Base-by-base conservation (phyloP, 2,113 vertebrate species). In the Forbesichthys papilliferus region DNA sequence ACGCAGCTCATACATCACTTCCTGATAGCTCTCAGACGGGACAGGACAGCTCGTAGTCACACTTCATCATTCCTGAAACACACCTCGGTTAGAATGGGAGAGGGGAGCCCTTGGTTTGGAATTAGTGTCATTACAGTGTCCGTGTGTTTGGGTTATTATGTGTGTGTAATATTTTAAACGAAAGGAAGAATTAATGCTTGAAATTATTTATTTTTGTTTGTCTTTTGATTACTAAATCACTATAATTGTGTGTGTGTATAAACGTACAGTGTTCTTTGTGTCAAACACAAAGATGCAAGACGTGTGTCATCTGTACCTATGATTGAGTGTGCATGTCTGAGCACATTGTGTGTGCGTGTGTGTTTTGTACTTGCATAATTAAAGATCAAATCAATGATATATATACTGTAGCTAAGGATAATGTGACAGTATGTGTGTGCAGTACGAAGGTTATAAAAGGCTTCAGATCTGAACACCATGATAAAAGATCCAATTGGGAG, bases 1-100 rank as follows among this genome's bases (percentile, higher is more conserved):
- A 88, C 78, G 63, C 67, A 68, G 77, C 73, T 83, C 79, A 85
- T 86, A 71, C 55, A 77, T 87, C 77, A 52, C 36, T 0, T 18
- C 55, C n/a, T 74, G 80, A 86, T 80, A 84, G 81, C 78, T 86
- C 80, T 90, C 88, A 88, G 86, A 80, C 88, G 87, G 27, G 75
- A 81, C 68, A 62, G 77, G 73, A 75, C 18, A 78, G 60, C 69
- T 76, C 83, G 73, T 65, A 84, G 77, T 81, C 69, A 46, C 54
- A 49, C 27, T 48, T 70, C 76, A 78, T 87, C 65, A 80, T 61
- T 48, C 61, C 57, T 54, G 65, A 75, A 79, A 77, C 66, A 66
- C 61, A 61, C 53, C 55, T 27, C 58, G 13, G 68, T 68, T 66
- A 49, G 53, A 36, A 60, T 42, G 56, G 48, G 14, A 33, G 49